Conservation (phyloP, 92 coral and sea anemone species). For the Paragorgia papillata region DNA sequence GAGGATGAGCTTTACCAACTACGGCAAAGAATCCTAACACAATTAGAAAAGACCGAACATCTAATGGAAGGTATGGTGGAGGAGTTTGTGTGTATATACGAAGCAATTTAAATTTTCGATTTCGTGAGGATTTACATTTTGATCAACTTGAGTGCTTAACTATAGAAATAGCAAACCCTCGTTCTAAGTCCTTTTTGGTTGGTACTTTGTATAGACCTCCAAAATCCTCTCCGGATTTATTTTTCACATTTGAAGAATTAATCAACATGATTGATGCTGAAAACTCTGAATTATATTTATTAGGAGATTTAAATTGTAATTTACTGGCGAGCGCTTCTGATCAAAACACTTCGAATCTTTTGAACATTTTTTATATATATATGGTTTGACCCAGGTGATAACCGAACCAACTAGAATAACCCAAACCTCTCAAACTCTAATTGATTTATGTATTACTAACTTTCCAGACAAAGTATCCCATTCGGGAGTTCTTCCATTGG, state of each 20-base stretch:
- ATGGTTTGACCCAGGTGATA: constrained; percentile 63
- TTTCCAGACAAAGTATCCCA: constrained; percentile 49
- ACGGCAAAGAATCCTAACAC: constrained; percentile 52
- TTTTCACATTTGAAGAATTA: constrained; percentile 47
- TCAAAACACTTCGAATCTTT: constrained; percentile 40
- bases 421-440: constrained; percentile 55
- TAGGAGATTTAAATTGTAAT: constrained; percentile 65
- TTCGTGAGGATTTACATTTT: constrained; percentile 37
- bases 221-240: constrained; percentile 49
- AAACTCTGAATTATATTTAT: constrained; percentile 46
- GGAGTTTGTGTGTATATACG: constrained; percentile 55
- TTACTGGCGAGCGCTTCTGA: constrained; percentile 19
- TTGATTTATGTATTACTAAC: constrained; percentile 67
- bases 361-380: constrained; percentile 58
- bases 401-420: constrained; percentile 71
- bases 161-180: constrained; percentile 55
- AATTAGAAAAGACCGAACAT: constrained; percentile 47
- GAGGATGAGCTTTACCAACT: constrained; percentile 33
- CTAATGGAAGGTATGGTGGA: constrained; percentile 31
- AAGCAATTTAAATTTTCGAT: constrained; percentile 11
- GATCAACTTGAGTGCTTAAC: constrained; percentile 49
- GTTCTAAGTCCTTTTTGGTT: constrained; percentile 63
- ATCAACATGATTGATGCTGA: constrained; percentile 61
- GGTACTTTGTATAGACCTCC: constrained; percentile 73
- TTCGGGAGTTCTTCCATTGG: constrained; percentile 59